Evolutionary conservation across 2,113 vertebrate genomes (phyloP).

Genomic region (Hyla sarda): DNA sequence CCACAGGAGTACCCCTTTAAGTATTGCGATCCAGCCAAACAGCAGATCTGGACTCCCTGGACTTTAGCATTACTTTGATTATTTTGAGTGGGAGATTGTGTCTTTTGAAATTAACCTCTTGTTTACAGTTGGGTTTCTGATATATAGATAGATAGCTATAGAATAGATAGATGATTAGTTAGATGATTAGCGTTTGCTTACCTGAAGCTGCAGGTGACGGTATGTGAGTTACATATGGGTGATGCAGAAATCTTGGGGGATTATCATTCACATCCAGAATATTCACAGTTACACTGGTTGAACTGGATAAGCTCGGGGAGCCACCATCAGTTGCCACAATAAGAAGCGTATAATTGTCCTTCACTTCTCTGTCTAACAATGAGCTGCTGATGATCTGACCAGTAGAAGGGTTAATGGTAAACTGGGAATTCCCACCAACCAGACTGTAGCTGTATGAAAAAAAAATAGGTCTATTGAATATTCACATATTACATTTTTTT

Average conservation of each 20-base stretch:
- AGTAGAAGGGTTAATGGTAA: slow-evolving; percentile 96
- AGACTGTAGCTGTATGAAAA: slow-evolving; percentile 85
- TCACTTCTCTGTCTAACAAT: slow-evolving; percentile 84
- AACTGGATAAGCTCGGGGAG: slow-evolving; percentile 86
- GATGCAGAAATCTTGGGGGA: slow-evolving; percentile 93
- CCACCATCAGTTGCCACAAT: slow-evolving; percentile 90
- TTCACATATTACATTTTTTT: neutral
- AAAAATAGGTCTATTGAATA: slow-evolving; percentile 26
- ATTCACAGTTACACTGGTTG: slow-evolving; percentile 84
- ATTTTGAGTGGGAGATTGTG: no score
- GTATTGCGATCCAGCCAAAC: no score
- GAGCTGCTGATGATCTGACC: slow-evolving; percentile 96
- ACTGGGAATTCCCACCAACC: slow-evolving; percentile 87
- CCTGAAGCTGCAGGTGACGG: slow-evolving; percentile 87
- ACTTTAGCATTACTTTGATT: no score
- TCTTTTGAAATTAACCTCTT: no score
- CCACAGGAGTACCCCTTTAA: no score
- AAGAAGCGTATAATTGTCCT: slow-evolving; percentile 87
- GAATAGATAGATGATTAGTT: no score
- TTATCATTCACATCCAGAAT: slow-evolving; percentile 94
- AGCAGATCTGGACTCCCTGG: no score
- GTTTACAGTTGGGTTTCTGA: no score
- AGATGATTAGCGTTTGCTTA: slow-evolving; percentile 63
- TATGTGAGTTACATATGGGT: slow-evolving; percentile 95
- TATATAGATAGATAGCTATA: no score